These are phyloP conservation scores for Helicoverpa zea DNA, from an alignment of 1,140 invertebrate species.

Conservation along the genomic window DNA sequence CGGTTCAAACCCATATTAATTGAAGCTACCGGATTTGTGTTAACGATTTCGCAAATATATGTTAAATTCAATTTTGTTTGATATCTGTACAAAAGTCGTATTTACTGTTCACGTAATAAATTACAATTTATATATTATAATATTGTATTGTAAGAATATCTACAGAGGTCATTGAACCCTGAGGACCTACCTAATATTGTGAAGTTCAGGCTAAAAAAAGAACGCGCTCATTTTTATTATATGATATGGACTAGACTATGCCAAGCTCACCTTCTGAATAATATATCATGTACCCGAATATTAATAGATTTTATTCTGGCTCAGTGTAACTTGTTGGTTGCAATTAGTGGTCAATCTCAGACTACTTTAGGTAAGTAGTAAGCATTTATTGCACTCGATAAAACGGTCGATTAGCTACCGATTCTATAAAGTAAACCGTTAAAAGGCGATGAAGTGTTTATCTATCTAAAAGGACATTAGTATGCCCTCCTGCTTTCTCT, in stretches of 20 bases:
- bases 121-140: too few relatives aligned
- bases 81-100: neutral
- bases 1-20: slow-evolving; percentile 18
- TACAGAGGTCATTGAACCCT: too few relatives aligned
- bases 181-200: neutral
- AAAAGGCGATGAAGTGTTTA: slow-evolving; percentile 40
- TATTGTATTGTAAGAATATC: too few relatives aligned
- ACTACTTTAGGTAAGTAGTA: neutral
- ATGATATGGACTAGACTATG: too few relatives aligned
- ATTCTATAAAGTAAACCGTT: slow-evolving; percentile 31
- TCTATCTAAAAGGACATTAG: slow-evolving; percentile 25
- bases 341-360: neutral
- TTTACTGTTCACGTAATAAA: too few relatives aligned
- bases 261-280: too few relatives aligned
- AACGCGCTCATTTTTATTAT: neutral
- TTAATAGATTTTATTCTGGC: too few relatives aligned
- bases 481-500: slow-evolving; percentile 2
- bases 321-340: too few relatives aligned
- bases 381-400: slow-evolving; percentile 18
- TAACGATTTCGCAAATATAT: slow-evolving; percentile 32
- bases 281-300: too few relatives aligned
- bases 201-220: neutral
- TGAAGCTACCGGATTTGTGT: slow-evolving; percentile 20
- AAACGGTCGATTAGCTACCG: slow-evolving; percentile 25
- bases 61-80: slow-evolving; percentile 13